A percentile compares a stretch with the other conserved stretches of the same genome.
phyloP scores from a whole-genome alignment of 2,797 vertebrate genomes.

The Numenius phaeopus region DNA sequence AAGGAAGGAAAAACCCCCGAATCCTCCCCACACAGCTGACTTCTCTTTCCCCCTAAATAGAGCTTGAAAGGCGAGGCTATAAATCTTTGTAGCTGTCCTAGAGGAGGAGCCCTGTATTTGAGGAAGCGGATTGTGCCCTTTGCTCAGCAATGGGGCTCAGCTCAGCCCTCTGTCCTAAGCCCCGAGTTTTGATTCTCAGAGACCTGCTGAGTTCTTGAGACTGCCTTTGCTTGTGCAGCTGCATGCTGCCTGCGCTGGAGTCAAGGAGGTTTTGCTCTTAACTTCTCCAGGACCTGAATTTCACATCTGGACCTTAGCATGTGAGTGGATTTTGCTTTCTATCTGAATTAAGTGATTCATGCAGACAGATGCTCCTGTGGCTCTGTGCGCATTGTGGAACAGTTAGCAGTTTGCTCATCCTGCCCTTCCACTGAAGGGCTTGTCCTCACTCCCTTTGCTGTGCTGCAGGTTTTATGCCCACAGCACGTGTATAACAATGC shows the following conservation, averaged over 20 bases:
- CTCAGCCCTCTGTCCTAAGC: not conserved
- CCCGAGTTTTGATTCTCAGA: not conserved
- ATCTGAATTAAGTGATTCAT: not conserved
- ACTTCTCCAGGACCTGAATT: not conserved
- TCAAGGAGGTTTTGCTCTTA: not conserved
- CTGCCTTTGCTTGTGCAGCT: accelerated
- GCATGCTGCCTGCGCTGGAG: not conserved
- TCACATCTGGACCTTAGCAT: not conserved
- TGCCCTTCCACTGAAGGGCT: not conserved
- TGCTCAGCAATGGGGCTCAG: not conserved
- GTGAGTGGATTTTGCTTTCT: not conserved
- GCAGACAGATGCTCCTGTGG: accelerated
- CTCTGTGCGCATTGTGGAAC: accelerated
- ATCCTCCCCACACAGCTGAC: not conserved
- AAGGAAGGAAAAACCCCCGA: accelerated
- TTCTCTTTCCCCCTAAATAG: not conserved
- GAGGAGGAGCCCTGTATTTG: not conserved
- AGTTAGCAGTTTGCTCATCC: not conserved
- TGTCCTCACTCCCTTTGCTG: too few relatives aligned
- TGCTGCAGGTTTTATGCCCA: not conserved
- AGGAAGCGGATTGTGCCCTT: not conserved
- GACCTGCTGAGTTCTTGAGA: not conserved
- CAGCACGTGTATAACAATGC: not conserved
- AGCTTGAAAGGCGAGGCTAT: not conserved
- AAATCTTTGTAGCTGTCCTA: not conserved